Conservation (phyloP, 2,113 vertebrate genomes). For the Stigmatopora argus region DNA sequence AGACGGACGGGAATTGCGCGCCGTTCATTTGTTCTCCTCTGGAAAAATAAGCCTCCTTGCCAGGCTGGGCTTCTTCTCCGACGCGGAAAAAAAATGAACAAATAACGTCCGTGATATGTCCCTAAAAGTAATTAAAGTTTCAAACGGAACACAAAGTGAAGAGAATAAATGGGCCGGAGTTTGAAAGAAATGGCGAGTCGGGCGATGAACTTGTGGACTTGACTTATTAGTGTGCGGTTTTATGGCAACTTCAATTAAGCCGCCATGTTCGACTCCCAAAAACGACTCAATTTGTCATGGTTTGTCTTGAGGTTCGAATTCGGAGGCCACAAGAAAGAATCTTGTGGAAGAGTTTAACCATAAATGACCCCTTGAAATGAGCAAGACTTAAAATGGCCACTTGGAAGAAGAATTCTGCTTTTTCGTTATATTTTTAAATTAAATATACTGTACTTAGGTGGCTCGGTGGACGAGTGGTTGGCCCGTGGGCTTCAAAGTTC, state of each 20-base stretch:
- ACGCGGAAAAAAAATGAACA: neutral
- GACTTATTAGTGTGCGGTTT: neutral
- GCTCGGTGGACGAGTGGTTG: too few relatives aligned
- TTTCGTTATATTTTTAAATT: too few relatives aligned
- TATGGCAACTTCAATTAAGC: neutral
- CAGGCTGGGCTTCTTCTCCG: neutral
- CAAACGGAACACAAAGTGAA: neutral
- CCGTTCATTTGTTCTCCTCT: neutral
- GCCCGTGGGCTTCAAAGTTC: too few relatives aligned
- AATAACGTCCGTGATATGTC: neutral
- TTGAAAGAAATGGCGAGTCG: neutral
- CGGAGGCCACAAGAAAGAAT: neutral
- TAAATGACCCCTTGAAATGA: neutral
- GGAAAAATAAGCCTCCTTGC: neutral
- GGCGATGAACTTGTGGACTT: neutral
- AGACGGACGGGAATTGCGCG: neutral
- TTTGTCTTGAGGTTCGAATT: neutral
- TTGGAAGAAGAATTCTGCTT: too few relatives aligned
- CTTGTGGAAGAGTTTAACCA: neutral
- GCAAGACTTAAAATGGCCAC: neutral
- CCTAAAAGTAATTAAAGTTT: neutral
- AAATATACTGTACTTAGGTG: too few relatives aligned
- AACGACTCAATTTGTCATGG: neutral
- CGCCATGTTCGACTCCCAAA: neutral
- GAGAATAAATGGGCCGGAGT: neutral